These are phyloP conservation scores for Dicentrarchus labrax DNA, from an alignment of 2,113 vertebrate species.

Conservation along the genomic window DNA sequence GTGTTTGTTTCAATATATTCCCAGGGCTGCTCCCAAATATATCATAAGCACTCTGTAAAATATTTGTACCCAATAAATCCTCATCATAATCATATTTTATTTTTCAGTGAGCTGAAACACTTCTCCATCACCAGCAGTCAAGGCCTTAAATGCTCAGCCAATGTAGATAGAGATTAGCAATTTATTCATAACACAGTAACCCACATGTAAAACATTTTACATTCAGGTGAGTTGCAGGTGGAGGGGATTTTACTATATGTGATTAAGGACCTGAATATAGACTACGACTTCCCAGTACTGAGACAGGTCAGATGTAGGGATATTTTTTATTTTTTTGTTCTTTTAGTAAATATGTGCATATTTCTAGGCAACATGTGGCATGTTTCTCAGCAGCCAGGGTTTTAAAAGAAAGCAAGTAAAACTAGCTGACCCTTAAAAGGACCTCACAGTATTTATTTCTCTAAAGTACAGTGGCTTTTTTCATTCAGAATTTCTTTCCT, in stretches of 20 bases:
- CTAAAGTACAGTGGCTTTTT: neutral
- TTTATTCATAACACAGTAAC: neutral
- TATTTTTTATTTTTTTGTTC: neutral
- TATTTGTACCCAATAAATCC: neutral
- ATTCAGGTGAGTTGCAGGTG: neutral
- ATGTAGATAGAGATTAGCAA: neutral
- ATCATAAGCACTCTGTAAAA: constrained; percentile 9
- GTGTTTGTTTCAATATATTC: neutral
- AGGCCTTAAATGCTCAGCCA: neutral
- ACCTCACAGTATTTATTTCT: neutral
- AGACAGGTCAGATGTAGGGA: neutral
- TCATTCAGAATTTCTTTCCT: neutral
- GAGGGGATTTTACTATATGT: neutral
- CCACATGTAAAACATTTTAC: neutral
- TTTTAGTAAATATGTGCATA: neutral
- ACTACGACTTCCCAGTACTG: neutral
- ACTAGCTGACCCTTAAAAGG: neutral
- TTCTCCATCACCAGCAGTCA: neutral
- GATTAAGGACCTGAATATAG: neutral
- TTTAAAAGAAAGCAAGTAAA: neutral
- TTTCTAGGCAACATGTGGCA: neutral
- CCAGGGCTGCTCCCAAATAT: neutral
- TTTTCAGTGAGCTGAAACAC: neutral
- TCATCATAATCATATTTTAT: neutral
- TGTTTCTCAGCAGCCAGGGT: neutral